These are phyloP conservation scores for Diaprepes abbreviatus DNA, from an alignment of 2,888 invertebrate species.

Conservation along the genomic window DNA sequence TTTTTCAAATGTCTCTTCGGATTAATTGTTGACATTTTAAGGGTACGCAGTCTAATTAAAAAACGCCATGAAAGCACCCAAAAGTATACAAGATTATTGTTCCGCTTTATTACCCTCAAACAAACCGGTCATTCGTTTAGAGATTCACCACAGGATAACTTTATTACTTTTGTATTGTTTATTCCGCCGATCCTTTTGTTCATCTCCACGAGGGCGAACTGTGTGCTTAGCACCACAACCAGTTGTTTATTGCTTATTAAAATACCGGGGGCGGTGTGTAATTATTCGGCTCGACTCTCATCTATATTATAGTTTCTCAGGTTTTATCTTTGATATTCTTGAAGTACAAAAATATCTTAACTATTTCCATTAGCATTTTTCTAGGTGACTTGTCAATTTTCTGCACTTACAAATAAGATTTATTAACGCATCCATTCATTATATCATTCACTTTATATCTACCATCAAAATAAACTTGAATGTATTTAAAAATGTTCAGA, in stretches of 20 bases:
- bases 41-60: not conserved
- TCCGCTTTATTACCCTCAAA: conserved; percentile 25
- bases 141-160: conserved; percentile 21
- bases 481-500: too few species aligned
- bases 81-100: conserved; percentile 11
- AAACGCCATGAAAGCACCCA: conserved; percentile 6
- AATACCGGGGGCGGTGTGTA: not conserved
- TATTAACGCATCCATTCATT: too few species aligned
- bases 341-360: too few species aligned
- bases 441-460: too few species aligned
- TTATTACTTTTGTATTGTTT: conserved; percentile 32
- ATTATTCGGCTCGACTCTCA: too few species aligned
- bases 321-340: too few species aligned
- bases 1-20: too few species aligned
- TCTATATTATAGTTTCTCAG: too few species aligned
- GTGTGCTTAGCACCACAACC: not conserved
- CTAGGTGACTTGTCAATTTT: too few species aligned
- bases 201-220: not conserved
- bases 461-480: too few species aligned
- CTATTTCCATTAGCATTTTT: too few species aligned
- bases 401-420: too few species aligned
- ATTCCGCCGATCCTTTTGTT: conserved; percentile 14
- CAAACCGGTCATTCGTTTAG: conserved; percentile 22
- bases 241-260: not conserved
- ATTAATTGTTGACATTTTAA: not conserved